Base-by-base conservation (phyloP, 2,113 vertebrate species). In the Aspidoscelis tigris region DNA sequence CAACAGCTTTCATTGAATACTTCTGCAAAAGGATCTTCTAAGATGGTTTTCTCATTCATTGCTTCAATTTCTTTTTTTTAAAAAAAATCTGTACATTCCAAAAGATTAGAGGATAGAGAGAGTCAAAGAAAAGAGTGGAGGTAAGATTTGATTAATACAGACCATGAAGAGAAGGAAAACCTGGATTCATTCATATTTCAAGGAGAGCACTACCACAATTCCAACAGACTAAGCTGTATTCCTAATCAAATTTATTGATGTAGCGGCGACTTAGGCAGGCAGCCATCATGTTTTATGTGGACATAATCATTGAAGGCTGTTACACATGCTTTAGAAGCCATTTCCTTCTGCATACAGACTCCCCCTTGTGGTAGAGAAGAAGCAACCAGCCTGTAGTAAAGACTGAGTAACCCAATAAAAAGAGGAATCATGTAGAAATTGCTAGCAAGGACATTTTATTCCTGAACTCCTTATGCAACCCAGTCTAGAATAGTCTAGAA, bases 201-300 rank as follows among this genome's bases (percentile, higher is more conserved):
- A 81, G 73, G 65, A 75, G 14, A 33, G 20, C 8, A 68, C 50
- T 83, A 18, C 64, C 61, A 22, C 22, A 33, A 50, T 82, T 76
- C 43, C 81, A 4, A 47, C 20, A 22, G 55, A 47, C 10, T 24
- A 33, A 10, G 6, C 22, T 8, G 21, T 58, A 22, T 21, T 71
- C 65, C 71, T 70, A 39, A 18, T 84, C 26, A 61, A 61, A 66
- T 10, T 7, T 44, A 14, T 21, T 43, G 65, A 33, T 65, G 26
- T 24, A 3, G 18, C 53, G 24, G 64, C 43, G 69, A 41, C 26
- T 55, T 22, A n/a, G 39, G 55, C 33, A 68, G 44, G n/a, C 61
- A 83, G 21, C 73, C 74, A 76, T 76, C 22, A 68, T 76, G 74
- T 43, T 76, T 83, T 69, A 47, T 53, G 33, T 76, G 82, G 74